Percentiles rank a stretch among this genome's conserved stretches.
Evolutionary conservation across 2,888 invertebrate species (phyloP).

Genomic region (Helobdella robusta): DNA sequence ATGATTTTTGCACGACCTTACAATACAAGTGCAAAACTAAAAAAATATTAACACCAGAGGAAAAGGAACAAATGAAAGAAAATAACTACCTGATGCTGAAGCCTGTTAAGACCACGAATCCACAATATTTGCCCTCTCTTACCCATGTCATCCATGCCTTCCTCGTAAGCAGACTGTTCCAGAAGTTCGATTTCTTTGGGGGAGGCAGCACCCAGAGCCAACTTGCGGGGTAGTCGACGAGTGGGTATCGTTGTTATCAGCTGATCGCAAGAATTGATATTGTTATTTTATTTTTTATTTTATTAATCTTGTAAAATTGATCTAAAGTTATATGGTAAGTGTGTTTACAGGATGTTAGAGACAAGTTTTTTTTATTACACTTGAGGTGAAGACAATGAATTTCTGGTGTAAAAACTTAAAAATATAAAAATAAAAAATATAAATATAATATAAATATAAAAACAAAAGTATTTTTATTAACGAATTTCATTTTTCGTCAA

Average conservation of each 20-base stretch:
- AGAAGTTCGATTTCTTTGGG: slow-evolving; percentile 13
- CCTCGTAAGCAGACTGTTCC: slow-evolving; percentile 1
- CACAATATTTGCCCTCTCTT: slow-evolving; percentile 95
- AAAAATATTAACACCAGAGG: slow-evolving; percentile 26
- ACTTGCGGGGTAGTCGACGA: slow-evolving; percentile 12
- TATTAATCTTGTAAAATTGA: no score
- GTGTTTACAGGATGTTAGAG: no score
- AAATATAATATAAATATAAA: no score
- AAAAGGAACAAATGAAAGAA: neutral
- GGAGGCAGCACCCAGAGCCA: slow-evolving; percentile 17
- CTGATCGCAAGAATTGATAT: no score
- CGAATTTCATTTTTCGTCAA: no score
- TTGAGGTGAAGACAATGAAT: neutral
- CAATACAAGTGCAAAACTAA: neutral
- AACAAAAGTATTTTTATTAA: no score
- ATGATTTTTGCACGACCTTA: no score
- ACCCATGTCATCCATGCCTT: slow-evolving; percentile 67
- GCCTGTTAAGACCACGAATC: slow-evolving; percentile 88
- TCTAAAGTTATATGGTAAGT: no score
- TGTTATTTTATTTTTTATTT: no score
- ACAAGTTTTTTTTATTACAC: no score
- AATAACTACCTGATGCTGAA: slow-evolving; percentile 56
- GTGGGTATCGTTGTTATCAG: slow-evolving; percentile 18
- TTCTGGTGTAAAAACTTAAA: neutral
- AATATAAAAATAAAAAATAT: neutral